Base-by-base conservation (phyloP, 2,113 vertebrate species). In the Pelodiscus sinensis region DNA sequence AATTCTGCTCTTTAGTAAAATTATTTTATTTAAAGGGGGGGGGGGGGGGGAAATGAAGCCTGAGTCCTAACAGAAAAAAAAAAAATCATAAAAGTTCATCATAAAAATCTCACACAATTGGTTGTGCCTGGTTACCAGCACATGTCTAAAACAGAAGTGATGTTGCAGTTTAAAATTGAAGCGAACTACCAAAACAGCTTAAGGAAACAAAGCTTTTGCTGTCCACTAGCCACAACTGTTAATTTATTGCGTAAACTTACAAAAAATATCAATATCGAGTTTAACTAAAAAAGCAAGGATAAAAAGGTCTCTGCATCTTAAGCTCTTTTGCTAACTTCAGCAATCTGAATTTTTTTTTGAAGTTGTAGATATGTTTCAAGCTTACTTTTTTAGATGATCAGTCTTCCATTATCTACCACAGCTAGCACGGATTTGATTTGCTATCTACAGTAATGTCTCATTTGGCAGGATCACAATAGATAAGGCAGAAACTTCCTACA, bases 401-500 rank as follows among this genome's bases (percentile, higher is more conserved):
- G 83, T 35, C n/a, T 87, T 78, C 16, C 51, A 81, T 52, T 38
- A 84, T 15, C 12, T 55, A 80, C 19, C 44, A 81, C 57, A 92
- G 77, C 25, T 68, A 81, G 22, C 9, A 84, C 11, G 89, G 22
- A 57, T 86, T 82, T 94, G 50, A 82, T 82, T 82, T 8, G 0
- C 85, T 82, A 24, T n/a, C 52, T 54, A 29, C 50, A 92, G 79
- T 79, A 82, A 54, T 29, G n/a, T 73, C 89, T 57, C 38, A 44
- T 60, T 84, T 86, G 81, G 95, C 81, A 80, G 85, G n/a, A 89
- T 57, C 35, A 88, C 87, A 88, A 82, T 1, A 55, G 84, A 88
- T 85, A 95, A n/a, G 9, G 58, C 56, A 65, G 56, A 60, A 89
- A 79, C 56, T 94, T 95, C 89, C 82, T 75, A 86, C 90, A 84